Percentiles rank a stretch among this genome's conserved stretches.
Evolutionary conservation across 2,113 vertebrate species (phyloP).

Genomic region (Elachura formosa): DNA sequence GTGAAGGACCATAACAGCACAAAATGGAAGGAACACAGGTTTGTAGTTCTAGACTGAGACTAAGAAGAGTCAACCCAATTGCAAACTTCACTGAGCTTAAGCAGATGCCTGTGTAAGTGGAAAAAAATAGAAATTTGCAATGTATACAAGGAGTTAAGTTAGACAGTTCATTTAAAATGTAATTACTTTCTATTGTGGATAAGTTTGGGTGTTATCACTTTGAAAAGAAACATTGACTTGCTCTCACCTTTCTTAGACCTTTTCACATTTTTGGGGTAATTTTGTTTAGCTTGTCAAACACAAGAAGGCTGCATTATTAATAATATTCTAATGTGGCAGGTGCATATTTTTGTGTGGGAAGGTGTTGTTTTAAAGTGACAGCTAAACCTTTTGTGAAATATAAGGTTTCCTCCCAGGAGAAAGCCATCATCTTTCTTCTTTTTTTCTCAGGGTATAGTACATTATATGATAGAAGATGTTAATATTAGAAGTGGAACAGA

Average conservation of each 20-base stretch:
- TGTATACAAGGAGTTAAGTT: neutral
- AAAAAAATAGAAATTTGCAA: neutral
- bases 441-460: neutral
- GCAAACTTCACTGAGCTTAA: neutral
- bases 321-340: constrained; percentile 57
- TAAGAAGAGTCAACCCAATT: neutral
- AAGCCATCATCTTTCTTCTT: neutral
- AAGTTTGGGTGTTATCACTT: neutral
- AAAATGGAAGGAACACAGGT: neutral
- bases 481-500: constrained; percentile 55
- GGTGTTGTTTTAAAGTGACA: constrained; percentile 44
- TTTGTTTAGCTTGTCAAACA: constrained; percentile 51
- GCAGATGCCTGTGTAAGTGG: neutral
- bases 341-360: constrained; percentile 36
- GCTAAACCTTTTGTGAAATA: constrained; percentile 47
- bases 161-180: neutral
- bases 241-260: constrained; percentile 25
- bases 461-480: constrained; percentile 16
- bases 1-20: neutral
- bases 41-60: neutral
- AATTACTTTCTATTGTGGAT: neutral
- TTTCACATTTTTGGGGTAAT: constrained; percentile 32
- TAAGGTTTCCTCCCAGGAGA: constrained; percentile 31
- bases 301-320: constrained; percentile 44
- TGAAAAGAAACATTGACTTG: constrained; percentile 11